Evolutionary conservation across 1,140 invertebrate genomes (phyloP).

Genomic region (Trinorchestia longiramus): DNA sequence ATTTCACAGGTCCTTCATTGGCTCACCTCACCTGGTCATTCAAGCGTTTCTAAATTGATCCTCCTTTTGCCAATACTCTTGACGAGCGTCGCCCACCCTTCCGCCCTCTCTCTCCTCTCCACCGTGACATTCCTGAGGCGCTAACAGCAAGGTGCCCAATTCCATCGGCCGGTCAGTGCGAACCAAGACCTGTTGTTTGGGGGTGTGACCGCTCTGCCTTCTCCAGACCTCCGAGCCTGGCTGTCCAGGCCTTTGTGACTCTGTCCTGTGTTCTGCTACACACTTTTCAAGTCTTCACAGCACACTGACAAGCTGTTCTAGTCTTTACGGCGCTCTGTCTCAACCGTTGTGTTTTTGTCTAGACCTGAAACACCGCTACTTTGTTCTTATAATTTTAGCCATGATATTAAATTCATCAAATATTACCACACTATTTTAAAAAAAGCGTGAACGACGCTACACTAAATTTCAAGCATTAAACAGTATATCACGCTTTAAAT

Average conservation of each 20-base stretch:
- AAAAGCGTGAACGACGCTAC: too few species aligned
- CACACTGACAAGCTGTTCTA: neutral
- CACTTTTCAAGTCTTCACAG: neutral
- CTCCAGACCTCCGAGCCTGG: neutral
- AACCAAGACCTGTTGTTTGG: neutral
- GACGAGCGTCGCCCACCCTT: neutral
- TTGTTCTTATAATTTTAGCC: neutral
- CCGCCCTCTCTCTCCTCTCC: neutral
- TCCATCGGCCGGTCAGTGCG: neutral
- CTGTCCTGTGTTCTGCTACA: neutral
- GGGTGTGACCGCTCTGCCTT: neutral
- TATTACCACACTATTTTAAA: neutral
- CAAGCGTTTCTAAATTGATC: neutral
- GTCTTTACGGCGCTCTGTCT: neutral
- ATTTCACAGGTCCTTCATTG: neutral
- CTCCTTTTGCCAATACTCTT: neutral
- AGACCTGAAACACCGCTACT: neutral
- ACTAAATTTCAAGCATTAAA: too few species aligned
- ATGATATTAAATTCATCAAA: neutral
- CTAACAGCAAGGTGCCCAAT: neutral
- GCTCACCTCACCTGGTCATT: neutral
- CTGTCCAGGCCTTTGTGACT: neutral
- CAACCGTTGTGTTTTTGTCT: neutral
- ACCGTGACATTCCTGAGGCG: neutral
- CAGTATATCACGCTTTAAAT: too few species aligned